A percentile compares a stretch with the other conserved stretches of the same genome.
phyloP scores from a whole-genome alignment of 2,113 vertebrate species.

The Rattus rattus region DNA sequence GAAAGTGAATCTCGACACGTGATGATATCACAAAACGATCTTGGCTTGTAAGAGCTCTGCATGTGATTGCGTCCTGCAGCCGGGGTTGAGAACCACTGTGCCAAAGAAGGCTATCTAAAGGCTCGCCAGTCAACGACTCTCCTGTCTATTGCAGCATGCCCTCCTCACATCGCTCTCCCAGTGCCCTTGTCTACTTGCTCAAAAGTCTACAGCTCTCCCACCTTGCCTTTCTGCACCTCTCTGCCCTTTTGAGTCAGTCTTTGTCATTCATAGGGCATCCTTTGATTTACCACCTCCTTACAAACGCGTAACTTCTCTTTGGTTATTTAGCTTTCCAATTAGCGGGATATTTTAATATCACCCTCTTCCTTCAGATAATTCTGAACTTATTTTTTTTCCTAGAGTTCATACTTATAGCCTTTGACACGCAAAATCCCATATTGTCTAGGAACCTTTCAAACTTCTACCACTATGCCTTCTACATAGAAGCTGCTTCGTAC shows the following conservation, averaged over 20 bases:
- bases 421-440: neutral
- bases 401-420: neutral
- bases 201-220: neutral
- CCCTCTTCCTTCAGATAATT: neutral
- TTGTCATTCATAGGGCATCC: neutral
- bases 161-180: neutral
- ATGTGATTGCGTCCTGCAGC: neutral
- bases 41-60: neutral
- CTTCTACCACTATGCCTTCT: neutral
- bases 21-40: neutral
- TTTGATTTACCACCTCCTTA: neutral
- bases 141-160: neutral
- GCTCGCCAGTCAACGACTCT: too few species aligned
- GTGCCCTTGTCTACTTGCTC: neutral
- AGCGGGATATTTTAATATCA: slow-evolving; percentile 23
- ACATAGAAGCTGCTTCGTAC: neutral
- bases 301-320: neutral
- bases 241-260: neutral
- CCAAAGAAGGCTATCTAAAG: neutral
- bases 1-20: neutral
- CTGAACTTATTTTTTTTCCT: neutral
- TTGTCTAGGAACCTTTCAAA: neutral
- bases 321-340: neutral
- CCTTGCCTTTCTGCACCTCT: neutral
- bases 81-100: neutral